Evolutionary conservation across 2,797 vertebrate genomes (phyloP).

Genomic region (Typhlichthys eigenmanni): DNA sequence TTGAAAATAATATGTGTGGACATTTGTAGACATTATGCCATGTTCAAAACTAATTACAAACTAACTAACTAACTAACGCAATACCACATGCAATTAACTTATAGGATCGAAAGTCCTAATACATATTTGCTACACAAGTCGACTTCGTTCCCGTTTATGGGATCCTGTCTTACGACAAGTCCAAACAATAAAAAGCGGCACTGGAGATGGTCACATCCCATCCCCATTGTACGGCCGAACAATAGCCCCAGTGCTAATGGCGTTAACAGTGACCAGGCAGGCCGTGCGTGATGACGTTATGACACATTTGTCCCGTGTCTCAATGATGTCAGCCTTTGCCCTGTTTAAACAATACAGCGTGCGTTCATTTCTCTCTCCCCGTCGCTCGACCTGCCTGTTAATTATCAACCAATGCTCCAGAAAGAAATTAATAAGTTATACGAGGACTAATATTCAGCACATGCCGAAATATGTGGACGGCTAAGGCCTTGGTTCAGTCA

Average conservation of each 20-base stretch:
- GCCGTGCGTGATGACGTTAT: not conserved
- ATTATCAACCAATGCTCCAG: not conserved
- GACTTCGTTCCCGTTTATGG: not conserved
- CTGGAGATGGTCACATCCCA: not conserved
- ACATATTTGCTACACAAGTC: not conserved
- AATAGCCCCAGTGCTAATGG: not conserved
- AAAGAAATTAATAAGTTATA: conserved; percentile 3
- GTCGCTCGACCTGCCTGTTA: not conserved
- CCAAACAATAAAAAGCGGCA: not conserved
- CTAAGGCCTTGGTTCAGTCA: not conserved
- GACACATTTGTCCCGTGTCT: not conserved
- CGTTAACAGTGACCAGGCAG: not conserved
- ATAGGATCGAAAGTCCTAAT: not conserved
- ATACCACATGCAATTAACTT: not conserved
- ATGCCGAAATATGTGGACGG: not conserved
- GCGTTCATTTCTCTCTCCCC: not conserved
- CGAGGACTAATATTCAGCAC: not conserved
- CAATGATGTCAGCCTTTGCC: not conserved
- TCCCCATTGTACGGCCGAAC: too few species aligned
- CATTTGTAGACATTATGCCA: not conserved
- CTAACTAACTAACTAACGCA: not conserved
- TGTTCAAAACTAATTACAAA: not conserved
- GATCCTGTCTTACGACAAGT: not conserved
- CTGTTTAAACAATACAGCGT: not conserved
- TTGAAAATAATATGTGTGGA: not conserved